A percentile compares a stretch with the other conserved stretches of the same genome.
phyloP scores from a whole-genome alignment of 92 coral and sea anemone genomes.

The Metridium senile region DNA sequence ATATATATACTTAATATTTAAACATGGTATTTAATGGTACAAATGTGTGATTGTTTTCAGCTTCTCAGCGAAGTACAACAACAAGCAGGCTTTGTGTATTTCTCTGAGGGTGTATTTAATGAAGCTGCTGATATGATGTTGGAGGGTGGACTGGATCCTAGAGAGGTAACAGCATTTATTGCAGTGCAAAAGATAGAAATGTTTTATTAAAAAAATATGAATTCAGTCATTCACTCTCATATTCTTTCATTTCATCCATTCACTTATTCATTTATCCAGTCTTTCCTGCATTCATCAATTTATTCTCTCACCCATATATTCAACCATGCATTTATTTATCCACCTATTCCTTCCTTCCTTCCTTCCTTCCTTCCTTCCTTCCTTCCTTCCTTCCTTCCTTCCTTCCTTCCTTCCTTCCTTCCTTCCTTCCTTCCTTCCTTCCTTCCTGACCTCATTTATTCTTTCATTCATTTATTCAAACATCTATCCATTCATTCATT shows the following conservation, averaged over 20 bases:
- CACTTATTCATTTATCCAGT: neutral
- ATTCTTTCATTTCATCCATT: neutral
- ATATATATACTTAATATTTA: too few relatives aligned
- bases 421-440: neutral
- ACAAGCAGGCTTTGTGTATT: conserved; percentile 91
- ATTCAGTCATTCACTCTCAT: neutral
- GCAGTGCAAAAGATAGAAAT: neutral
- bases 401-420: neutral
- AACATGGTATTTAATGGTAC: too few relatives aligned
- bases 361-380: neutral
- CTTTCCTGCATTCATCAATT: neutral
- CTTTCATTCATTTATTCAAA: neutral
- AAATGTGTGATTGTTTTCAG: too few relatives aligned
- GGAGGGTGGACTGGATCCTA: conserved; percentile 90
- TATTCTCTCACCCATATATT: neutral
- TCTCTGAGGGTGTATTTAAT: conserved; percentile 77
- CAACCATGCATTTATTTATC: neutral
- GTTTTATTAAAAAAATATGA: too few relatives aligned
- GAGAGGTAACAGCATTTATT: conserved; percentile 73
- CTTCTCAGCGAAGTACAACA: conserved; percentile 82
- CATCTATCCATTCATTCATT: too few relatives aligned
- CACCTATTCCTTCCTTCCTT: neutral
- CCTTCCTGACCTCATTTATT: neutral
- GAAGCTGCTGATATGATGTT: conserved; percentile 84
- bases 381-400: neutral